These are phyloP conservation scores for Actinia equina DNA, from an alignment of 64 coral and sea anemone species.

Conservation along the genomic window DNA sequence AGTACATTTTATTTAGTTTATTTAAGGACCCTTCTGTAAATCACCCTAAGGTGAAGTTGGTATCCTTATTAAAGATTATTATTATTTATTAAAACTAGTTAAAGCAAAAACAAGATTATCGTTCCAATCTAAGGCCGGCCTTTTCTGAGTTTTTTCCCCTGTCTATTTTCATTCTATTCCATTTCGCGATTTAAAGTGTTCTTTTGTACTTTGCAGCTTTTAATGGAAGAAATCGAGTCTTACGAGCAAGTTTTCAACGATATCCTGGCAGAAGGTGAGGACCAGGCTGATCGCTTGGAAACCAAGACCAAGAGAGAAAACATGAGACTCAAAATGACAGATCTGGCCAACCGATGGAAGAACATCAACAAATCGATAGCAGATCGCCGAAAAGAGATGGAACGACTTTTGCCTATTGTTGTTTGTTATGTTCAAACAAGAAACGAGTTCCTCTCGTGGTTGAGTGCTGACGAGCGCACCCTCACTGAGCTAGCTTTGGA, in stretches of 20 bases:
- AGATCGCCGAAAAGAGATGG: conserved; percentile 70
- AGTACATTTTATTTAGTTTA: no score
- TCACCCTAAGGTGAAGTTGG: no score
- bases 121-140: no score
- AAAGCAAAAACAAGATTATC: no score
- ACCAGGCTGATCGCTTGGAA: conserved; percentile 31
- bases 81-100: no score
- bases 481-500: conserved; percentile 51
- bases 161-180: no score
- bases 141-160: no score
- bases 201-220: conserved; percentile 23
- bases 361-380: conserved; percentile 54
- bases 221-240: conserved; percentile 63
- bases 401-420: conserved; percentile 70
- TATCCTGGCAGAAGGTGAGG: conserved; percentile 45
- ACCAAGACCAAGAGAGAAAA: conserved; percentile 47
- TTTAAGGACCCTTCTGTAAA: no score
- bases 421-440: conserved; percentile 71
- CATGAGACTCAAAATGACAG: conserved; percentile 46
- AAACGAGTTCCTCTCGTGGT: conserved; percentile 56
- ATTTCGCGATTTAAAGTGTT: no score
- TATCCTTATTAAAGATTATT: no score
- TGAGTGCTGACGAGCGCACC: conserved; percentile 64
- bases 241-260: conserved; percentile 63
- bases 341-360: conserved; percentile 62